A percentile compares a stretch with the other conserved stretches of the same genome.
Evolutionary conservation across 1,140 invertebrate species (phyloP).

Genomic region (Atta cephalotes): DNA sequence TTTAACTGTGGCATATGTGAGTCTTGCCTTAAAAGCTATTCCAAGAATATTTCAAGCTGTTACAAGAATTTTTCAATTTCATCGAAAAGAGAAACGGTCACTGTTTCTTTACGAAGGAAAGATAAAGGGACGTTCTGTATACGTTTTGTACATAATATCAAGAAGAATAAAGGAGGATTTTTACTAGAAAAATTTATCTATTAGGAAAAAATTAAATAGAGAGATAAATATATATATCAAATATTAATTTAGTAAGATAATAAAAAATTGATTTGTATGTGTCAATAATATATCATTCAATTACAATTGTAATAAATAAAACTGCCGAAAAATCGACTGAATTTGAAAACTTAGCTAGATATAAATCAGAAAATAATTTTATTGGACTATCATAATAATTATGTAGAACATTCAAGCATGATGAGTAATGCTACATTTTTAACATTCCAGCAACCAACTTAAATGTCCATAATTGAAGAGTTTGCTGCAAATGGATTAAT

Average conservation of each 20-base stretch:
- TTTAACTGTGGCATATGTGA: background rate
- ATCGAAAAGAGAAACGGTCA: background rate
- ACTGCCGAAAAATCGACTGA: too few species aligned
- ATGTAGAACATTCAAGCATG: too few species aligned
- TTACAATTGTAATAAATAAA: background rate
- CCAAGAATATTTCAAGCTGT: slow-evolving; percentile 8
- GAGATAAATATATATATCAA: background rate
- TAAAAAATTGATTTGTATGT: too few species aligned
- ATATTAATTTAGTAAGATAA: background rate
- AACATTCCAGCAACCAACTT: too few species aligned
- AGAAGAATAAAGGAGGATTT: background rate
- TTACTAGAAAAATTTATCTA: background rate
- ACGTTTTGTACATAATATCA: background rate
- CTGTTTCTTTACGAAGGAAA: background rate
- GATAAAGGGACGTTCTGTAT: background rate
- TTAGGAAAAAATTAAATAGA: background rate
- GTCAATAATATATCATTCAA: too few species aligned
- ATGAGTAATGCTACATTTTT: too few species aligned
- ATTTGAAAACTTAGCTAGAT: too few species aligned
- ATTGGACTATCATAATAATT: too few species aligned
- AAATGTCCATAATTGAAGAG: too few species aligned
- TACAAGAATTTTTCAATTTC: slow-evolving; percentile 33
- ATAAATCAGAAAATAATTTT: too few species aligned
- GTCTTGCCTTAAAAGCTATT: background rate
- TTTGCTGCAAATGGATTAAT: too few species aligned